Conservation (phyloP, 2,888 invertebrate genomes). For the Alviniconcha strummeri region DNA sequence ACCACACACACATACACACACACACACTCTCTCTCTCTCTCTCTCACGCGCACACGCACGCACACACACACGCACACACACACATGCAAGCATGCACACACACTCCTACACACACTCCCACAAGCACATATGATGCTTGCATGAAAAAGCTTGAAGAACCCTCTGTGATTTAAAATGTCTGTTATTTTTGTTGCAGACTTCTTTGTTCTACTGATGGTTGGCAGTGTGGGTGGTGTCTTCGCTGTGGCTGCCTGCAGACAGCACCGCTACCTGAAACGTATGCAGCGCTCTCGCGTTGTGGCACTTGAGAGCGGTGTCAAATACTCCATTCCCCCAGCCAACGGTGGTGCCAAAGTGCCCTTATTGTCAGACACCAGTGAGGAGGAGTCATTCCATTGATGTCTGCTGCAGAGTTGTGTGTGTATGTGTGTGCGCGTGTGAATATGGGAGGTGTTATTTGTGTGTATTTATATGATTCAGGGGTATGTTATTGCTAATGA, state of each 20-base stretch:
- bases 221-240: conserved; percentile 56
- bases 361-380: conserved; percentile 44
- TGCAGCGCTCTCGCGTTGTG: conserved; percentile 37
- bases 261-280: conserved; percentile 47
- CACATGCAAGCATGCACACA: background rate
- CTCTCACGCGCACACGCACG: background rate
- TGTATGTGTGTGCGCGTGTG: background rate
- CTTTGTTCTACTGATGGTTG: conserved; percentile 52
- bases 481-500: too few relatives aligned
- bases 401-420: background rate
- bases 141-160: too few relatives aligned
- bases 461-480: background rate
- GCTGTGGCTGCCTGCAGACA: conserved; percentile 60
- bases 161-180: too few relatives aligned
- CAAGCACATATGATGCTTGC: background rate
- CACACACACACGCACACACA: conserved; percentile 9
- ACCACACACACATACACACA: background rate
- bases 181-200: conserved; percentile 53
- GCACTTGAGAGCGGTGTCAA: conserved; percentile 32
- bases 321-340: conserved; percentile 33
- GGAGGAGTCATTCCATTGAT: conserved; percentile 37
- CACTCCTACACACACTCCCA: background rate
- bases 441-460: background rate
- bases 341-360: conserved; percentile 40
- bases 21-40: too few relatives aligned